phyloP scores from a whole-genome alignment of 1,140 invertebrate species.

The Bombus breviceps region DNA sequence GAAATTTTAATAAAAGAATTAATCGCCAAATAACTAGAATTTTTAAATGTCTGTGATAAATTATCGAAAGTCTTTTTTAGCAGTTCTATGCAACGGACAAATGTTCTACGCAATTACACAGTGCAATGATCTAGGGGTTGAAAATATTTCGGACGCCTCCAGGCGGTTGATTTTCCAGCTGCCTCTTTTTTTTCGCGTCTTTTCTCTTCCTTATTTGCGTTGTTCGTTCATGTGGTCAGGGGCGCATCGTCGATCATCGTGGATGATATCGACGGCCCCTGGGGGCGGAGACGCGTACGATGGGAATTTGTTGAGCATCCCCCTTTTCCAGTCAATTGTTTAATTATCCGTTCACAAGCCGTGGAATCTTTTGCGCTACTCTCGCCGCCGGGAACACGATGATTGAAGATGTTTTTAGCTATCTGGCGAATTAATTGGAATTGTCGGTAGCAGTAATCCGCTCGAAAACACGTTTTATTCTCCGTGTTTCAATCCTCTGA shows the following conservation, averaged over 20 bases:
- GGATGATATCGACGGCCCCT: constrained; percentile 15
- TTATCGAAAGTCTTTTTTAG: not conserved
- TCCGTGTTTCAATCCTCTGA: not conserved
- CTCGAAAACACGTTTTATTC: not conserved
- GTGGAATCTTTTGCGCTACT: constrained; percentile 8
- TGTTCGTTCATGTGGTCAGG: not conserved
- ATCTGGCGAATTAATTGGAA: constrained; percentile 23
- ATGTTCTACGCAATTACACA: not conserved
- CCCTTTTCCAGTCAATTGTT: constrained; percentile 42
- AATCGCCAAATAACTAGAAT: too few relatives aligned
- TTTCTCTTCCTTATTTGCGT: constrained; percentile 34
- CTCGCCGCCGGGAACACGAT: constrained; percentile 7
- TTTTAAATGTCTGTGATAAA: not conserved
- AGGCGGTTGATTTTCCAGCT: constrained; percentile 19
- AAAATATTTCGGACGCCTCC: not conserved
- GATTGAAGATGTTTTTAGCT: constrained; percentile 13
- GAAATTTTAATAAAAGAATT: too few relatives aligned
- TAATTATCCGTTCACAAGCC: constrained; percentile 23
- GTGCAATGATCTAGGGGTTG: not conserved
- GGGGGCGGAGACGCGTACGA: not conserved
- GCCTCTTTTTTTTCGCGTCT: constrained; percentile 6
- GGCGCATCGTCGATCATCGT: not conserved
- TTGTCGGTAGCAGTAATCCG: not conserved
- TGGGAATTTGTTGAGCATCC: constrained; percentile 30
- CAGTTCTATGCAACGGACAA: too few relatives aligned